Conservation (phyloP, 2,113 vertebrate species). For the Boleophthalmus pectinirostris region DNA sequence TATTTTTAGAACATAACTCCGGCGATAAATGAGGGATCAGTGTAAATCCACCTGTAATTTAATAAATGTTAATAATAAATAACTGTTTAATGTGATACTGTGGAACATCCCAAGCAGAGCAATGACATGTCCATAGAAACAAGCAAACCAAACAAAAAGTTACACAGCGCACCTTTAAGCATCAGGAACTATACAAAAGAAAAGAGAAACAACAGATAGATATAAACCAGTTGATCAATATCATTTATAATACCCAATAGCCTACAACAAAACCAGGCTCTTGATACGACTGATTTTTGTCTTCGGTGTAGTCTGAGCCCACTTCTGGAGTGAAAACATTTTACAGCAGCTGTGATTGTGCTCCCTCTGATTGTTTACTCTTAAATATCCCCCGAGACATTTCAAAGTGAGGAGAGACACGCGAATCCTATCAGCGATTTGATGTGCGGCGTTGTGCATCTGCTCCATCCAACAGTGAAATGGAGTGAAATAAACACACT, state of each 20-base stretch:
- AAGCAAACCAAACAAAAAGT: too few relatives aligned
- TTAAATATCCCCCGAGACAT: slow-evolving; percentile 12
- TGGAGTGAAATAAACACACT: slow-evolving; percentile 13
- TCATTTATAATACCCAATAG: background rate
- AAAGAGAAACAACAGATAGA: background rate
- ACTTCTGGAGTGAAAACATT: slow-evolving; percentile 1
- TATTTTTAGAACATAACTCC: too few relatives aligned
- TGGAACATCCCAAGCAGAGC: too few relatives aligned
- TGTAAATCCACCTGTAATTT: too few relatives aligned
- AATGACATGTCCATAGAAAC: too few relatives aligned
- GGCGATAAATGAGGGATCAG: too few relatives aligned
- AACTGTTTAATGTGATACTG: too few relatives aligned
- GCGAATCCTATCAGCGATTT: slow-evolving; percentile 1
- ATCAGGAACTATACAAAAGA: too few relatives aligned
- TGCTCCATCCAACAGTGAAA: slow-evolving; percentile 11
- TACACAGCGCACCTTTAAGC: too few relatives aligned
- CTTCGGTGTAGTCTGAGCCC: background rate
- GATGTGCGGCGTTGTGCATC: slow-evolving; percentile 10
- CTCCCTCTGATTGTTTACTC: slow-evolving; percentile 8
- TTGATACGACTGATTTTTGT: background rate
- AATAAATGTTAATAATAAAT: too few relatives aligned
- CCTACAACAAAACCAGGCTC: background rate
- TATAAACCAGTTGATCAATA: background rate
- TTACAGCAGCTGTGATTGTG: slow-evolving; percentile 13
- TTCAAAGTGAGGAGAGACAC: slow-evolving; percentile 10